Evolutionary conservation across 1,140 invertebrate species (phyloP), one percentile per base, ranked within the genome.

Genomic region (Leptestheria dahalacensis): DNA sequence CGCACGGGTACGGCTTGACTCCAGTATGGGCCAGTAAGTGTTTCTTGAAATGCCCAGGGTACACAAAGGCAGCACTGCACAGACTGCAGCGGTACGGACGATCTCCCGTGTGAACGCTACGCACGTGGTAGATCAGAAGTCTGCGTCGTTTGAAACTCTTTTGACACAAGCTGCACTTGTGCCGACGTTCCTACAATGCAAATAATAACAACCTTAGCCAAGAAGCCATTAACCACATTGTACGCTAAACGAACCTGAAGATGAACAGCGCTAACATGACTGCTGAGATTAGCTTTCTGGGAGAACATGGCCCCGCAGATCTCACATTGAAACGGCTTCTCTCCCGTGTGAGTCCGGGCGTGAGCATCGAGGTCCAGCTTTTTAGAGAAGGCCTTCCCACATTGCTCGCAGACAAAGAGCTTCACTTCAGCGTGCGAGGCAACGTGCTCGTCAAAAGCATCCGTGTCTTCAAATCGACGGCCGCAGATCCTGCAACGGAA

Each of bases 31-130:
- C 86, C 0, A 81, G 72, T 63, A 81, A 72, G 65, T 91, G 88
- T 62, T 89, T 89, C 68, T 86, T 88, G 66, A 83, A 85, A 67
- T 88, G 86, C 66, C 88, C 84, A 0, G 84, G 84, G 72, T 89
- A 88, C 12, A 86, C 84, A 71, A 91, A 91, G 0, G 81, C 83
- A 1, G 86, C 83, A 41, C 76, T 71, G 66, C 87, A 91, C 0
- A 80, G 70, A 1, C 78, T 71, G 67, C 87, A 91, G 65, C 82
- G 80, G 56, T 82, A 82, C 1, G 88, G 85, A 1, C 85, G 71
- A 71, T 88, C 82, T 21, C 85, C 84, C 0, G 83, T 88, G 69
- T 91, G 88, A 0, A 79, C 79, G 1, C 85, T 83, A 71, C 86
- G 86, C 50, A 83, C 79, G 67, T 91, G 87, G 69, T 89, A 88